phyloP scores from a whole-genome alignment of 1,140 invertebrate genomes.

The Drosophila asahinai region DNA sequence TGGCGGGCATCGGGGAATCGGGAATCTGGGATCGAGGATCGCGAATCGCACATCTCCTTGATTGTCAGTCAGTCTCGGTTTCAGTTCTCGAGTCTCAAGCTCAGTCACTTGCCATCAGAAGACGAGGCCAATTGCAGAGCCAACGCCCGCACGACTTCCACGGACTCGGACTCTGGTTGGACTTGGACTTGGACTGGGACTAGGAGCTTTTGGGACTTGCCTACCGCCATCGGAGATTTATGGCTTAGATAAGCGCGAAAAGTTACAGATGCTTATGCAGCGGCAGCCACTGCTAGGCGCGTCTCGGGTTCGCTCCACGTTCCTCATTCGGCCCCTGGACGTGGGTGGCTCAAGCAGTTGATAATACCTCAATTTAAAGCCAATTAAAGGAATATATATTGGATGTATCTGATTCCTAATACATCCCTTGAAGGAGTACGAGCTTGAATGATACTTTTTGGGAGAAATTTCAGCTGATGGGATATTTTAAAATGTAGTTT shows the following conservation, averaged over 20 bases:
- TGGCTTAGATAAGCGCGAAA: constrained; percentile 81
- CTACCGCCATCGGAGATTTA: constrained; percentile 81
- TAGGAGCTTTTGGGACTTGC: constrained; percentile 68
- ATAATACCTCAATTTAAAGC: not conserved
- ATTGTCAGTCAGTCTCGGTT: constrained; percentile 72
- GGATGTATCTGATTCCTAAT: not conserved
- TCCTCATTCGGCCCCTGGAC: constrained; percentile 46
- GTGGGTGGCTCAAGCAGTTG: constrained; percentile 45
- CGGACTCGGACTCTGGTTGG: constrained; percentile 34
- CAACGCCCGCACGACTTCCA: constrained; percentile 78
- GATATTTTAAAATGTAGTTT: too few relatives aligned
- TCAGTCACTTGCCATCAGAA: constrained; percentile 65
- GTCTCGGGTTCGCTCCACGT: constrained; percentile 55
- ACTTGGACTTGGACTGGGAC: constrained; percentile 49
- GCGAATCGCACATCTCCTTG: constrained; percentile 52
- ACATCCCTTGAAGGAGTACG: rapidly evolving
- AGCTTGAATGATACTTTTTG: not conserved
- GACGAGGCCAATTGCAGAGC: constrained; percentile 53
- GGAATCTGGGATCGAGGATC: constrained; percentile 31
- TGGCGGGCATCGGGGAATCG: constrained; percentile 20
- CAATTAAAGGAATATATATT: not conserved
- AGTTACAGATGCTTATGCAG: constrained; percentile 83
- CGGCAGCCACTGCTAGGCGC: constrained; percentile 73
- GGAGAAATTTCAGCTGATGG: too few relatives aligned
- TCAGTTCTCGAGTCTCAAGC: constrained; percentile 38